These are phyloP conservation scores for Siniperca undulata DNA, from an alignment of 2,797 vertebrate species.

Conservation along the genomic window DNA sequence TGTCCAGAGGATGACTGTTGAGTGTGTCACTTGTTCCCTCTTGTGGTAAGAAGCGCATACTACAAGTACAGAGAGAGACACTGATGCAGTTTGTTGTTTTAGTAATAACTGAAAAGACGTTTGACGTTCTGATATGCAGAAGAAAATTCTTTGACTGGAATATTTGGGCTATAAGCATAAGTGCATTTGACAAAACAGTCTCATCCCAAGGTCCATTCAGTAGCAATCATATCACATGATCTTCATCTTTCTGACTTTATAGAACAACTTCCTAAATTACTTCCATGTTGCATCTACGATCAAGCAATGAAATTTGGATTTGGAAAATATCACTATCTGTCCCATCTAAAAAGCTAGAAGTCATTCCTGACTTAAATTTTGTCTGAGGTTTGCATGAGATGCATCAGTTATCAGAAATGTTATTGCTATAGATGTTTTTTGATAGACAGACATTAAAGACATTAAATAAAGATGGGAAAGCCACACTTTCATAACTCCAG, in stretches of 20 bases:
- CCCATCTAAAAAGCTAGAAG: neutral
- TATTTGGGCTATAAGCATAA: neutral
- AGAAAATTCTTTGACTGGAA: neutral
- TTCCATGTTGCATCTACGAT: neutral
- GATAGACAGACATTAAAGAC: too few relatives aligned
- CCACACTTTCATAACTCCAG: neutral
- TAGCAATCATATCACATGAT: neutral
- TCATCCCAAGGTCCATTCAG: neutral
- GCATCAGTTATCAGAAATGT: neutral
- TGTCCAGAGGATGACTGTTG: neutral
- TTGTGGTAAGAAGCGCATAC: constrained; percentile 51
- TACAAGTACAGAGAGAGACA: constrained; percentile 22
- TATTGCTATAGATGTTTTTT: neutral
- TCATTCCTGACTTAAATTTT: neutral
- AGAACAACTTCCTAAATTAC: neutral
- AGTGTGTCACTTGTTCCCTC: constrained; percentile 51
- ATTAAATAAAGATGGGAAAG: neutral
- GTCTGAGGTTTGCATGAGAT: neutral
- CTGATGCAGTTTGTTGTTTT: neutral
- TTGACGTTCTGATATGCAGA: neutral
- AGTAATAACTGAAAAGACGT: neutral
- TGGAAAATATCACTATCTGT: neutral
- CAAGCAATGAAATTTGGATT: neutral
- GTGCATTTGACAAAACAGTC: neutral
- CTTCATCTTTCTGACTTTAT: neutral